A percentile compares a stretch with the other conserved stretches of the same genome.
phyloP scores from a whole-genome alignment of 2,888 invertebrate genomes.

The Amphimallon solstitiale region DNA sequence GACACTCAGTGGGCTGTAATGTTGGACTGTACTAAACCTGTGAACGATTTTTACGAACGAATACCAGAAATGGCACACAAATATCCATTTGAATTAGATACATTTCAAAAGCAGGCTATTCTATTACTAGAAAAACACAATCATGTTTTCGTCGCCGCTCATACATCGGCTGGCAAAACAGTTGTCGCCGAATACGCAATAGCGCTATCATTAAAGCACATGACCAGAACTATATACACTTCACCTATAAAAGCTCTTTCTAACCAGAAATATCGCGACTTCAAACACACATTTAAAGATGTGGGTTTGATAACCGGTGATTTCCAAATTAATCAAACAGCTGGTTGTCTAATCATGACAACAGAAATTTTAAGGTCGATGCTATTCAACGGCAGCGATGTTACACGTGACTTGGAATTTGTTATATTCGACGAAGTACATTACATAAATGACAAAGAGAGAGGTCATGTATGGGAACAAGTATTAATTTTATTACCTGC shows the following conservation, averaged over 20 bases:
- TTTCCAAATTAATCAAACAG: constrained; percentile 92
- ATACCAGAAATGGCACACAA: constrained; percentile 86
- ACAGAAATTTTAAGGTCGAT: constrained; percentile 98
- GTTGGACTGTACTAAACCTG: constrained; percentile 83
- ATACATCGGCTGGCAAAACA: constrained; percentile 99
- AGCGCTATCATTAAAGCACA: constrained; percentile 91
- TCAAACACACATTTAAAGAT: constrained; percentile 90
- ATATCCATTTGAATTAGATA: constrained; percentile 93
- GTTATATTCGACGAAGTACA: constrained; percentile 99
- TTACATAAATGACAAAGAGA: constrained; percentile 90
- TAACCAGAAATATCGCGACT: constrained; percentile 98
- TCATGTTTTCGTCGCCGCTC: constrained; percentile 98
- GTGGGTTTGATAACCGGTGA: constrained; percentile 96
- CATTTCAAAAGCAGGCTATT: constrained; percentile 97
- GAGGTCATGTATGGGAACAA: constrained; percentile 99
- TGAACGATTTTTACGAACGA: constrained; percentile 81
- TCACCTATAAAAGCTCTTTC: constrained; percentile 99
- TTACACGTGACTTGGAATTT: constrained; percentile 95
- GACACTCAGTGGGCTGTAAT: constrained; percentile 89
- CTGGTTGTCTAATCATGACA: constrained; percentile 98
- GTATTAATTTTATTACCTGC: constrained; percentile 92
- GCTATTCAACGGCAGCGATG: constrained; percentile 94
- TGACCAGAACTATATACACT: constrained; percentile 94
- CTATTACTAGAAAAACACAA: constrained; percentile 92
- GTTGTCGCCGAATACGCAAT: constrained; percentile 99